Evolutionary conservation across 2,888 invertebrate genomes (phyloP).

Genomic region (Strigamia crassipes): DNA sequence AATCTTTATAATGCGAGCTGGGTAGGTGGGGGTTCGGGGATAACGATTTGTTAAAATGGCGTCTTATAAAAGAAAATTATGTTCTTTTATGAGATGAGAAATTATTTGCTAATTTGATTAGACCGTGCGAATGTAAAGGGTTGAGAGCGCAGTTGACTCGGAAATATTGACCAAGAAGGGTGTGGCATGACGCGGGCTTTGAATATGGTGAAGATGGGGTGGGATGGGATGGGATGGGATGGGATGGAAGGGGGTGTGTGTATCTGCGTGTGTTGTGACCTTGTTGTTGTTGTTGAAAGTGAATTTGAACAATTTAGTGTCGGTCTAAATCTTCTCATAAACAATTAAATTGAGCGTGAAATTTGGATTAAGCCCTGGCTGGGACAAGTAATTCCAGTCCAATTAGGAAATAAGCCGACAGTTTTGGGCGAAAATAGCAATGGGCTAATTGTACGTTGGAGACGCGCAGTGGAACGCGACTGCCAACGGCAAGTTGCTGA

Average conservation of each 20-base stretch:
- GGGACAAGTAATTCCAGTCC: constrained; percentile 43
- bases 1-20: constrained; percentile 24
- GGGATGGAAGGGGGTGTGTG: not conserved
- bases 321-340: constrained; percentile 41
- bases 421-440: constrained; percentile 35
- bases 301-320: constrained; percentile 42
- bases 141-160: constrained; percentile 27
- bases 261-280: constrained; percentile 25
- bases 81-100: constrained; percentile 34
- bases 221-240: not conserved
- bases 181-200: not conserved
- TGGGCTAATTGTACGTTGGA: constrained; percentile 36
- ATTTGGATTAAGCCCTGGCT: constrained; percentile 42
- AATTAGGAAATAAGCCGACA: constrained; percentile 39
- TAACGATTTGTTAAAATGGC: constrained; percentile 40
- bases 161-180: constrained; percentile 28
- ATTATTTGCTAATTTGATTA: constrained; percentile 40
- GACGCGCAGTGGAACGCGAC: constrained; percentile 4
- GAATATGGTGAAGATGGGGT: not conserved
- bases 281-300: constrained; percentile 42
- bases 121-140: constrained; percentile 35
- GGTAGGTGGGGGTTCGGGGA: not conserved
- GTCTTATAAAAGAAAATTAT: constrained; percentile 34
- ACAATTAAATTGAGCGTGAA: constrained; percentile 44
- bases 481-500: constrained; percentile 34